A percentile compares a stretch with the other conserved stretches of the same genome.
These are phyloP conservation scores for Lepidocyrtinus sp. DNA, from an alignment of 2,888 invertebrate genomes.

Conservation along the genomic window DNA sequence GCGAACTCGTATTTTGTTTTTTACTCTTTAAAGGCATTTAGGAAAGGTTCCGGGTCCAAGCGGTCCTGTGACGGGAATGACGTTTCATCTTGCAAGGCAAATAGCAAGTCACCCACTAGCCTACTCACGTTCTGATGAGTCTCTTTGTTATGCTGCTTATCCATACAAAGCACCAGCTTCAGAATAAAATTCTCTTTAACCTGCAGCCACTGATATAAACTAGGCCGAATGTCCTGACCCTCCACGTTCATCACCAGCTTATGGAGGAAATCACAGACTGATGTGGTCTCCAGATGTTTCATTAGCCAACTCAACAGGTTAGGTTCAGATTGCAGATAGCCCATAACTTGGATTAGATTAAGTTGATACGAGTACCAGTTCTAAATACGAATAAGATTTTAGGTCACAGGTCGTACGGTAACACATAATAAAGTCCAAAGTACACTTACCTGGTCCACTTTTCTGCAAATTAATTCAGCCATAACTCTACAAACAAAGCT, in stretches of 20 bases:
- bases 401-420: background rate
- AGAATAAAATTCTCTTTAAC: slow-evolving; percentile 90
- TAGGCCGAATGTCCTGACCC: slow-evolving; percentile 81
- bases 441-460: slow-evolving; percentile 83
- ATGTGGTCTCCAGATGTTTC: slow-evolving; percentile 93
- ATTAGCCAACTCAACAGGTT: slow-evolving; percentile 90
- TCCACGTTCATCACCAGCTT: slow-evolving; percentile 89
- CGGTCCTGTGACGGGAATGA: slow-evolving; percentile 75
- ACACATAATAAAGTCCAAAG: no score
- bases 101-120: slow-evolving; percentile 89
- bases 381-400: slow-evolving; percentile 72
- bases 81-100: slow-evolving; percentile 77
- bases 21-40: slow-evolving; percentile 83
- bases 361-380: slow-evolving; percentile 95
- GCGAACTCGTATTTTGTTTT: slow-evolving; percentile 66
- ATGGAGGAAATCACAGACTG: slow-evolving; percentile 92
- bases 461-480: slow-evolving; percentile 89
- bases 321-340: slow-evolving; percentile 87
- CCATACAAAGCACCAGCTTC: slow-evolving; percentile 79
- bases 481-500: slow-evolving; percentile 97
- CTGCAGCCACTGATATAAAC: slow-evolving; percentile 86
- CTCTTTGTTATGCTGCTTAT: slow-evolving; percentile 79
- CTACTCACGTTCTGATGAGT: slow-evolving; percentile 90
- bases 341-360: slow-evolving; percentile 91
- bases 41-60: slow-evolving; percentile 80